phyloP scores from a whole-genome alignment of 30 jellyfish, hydroid and myxozoan species.

The Chrysaora quinquecirrha region DNA sequence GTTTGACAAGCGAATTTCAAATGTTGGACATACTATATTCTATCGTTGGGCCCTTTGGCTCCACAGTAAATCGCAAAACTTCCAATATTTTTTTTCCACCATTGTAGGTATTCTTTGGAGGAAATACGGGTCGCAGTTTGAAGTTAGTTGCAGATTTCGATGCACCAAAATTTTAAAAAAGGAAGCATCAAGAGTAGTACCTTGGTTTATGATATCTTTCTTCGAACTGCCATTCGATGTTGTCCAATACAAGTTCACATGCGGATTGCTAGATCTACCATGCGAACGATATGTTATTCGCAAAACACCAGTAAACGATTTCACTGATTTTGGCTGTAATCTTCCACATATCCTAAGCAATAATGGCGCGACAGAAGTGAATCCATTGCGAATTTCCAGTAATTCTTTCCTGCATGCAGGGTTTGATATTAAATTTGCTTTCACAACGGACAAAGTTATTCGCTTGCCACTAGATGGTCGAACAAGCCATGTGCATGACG shows the following conservation, averaged over 20 bases:
- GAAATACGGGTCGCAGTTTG: too few species aligned
- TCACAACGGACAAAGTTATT: conserved; percentile 42
- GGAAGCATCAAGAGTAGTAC: too few species aligned
- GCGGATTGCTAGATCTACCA: conserved; percentile 26
- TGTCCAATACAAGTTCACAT: conserved; percentile 39
- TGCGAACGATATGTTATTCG: conserved; percentile 12
- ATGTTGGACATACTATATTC: too few species aligned
- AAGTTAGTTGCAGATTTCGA: too few species aligned
- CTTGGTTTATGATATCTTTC: not conserved
- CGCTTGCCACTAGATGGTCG: conserved; percentile 34
- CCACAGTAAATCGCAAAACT: too few species aligned
- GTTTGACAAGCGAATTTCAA: too few species aligned
- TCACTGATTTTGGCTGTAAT: conserved; percentile 22
- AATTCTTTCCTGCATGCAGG: conserved; percentile 53
- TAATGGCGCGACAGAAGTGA: conserved; percentile 62
- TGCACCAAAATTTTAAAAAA: too few species aligned
- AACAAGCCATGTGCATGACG: conserved; percentile 62
- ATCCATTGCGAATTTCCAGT: conserved; percentile 55
- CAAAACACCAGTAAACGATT: conserved; percentile 46
- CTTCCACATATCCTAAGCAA: conserved; percentile 60
- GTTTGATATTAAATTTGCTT: conserved; percentile 49
- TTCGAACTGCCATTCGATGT: not conserved
- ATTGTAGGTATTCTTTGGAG: too few species aligned
- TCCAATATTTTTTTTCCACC: too few species aligned
- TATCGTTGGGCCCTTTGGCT: too few species aligned